phyloP scores from a whole-genome alignment of 1,140 invertebrate species.

The Drosophila parvula region DNA sequence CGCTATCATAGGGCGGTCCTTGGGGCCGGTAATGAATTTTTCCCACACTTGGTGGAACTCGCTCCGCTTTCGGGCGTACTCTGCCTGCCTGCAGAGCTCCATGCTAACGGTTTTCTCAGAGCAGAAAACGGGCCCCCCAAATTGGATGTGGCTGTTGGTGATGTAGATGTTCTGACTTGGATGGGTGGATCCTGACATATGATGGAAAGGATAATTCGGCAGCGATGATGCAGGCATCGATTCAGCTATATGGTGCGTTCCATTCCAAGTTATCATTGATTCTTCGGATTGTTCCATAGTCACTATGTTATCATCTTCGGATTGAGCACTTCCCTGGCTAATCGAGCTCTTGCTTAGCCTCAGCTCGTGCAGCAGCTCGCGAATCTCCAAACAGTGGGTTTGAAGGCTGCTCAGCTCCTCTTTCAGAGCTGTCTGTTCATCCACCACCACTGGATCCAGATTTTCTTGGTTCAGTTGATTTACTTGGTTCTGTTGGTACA shows the following conservation, averaged over 20 bases:
- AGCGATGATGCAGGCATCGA: not conserved
- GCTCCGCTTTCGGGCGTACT: conserved; percentile 15
- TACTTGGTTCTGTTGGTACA: not conserved
- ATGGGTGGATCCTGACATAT: not conserved
- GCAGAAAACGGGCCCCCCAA: conserved; percentile 41
- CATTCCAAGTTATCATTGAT: not conserved
- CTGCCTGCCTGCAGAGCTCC: conserved; percentile 9
- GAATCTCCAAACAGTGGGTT: conserved; percentile 43
- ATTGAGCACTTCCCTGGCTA: conserved; percentile 1
- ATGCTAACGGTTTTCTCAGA: conserved; percentile 21
- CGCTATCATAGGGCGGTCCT: conserved; percentile 35
- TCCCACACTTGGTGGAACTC: conserved; percentile 58
- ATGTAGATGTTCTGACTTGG: conserved; percentile 39
- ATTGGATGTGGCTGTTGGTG: conserved; percentile 58
- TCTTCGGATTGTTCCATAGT: not conserved
- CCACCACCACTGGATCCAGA: not conserved
- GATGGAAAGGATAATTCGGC: too few species aligned
- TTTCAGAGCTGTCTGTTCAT: conserved; percentile 25
- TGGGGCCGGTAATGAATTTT: conserved; percentile 38
- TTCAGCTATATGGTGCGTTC: not conserved
- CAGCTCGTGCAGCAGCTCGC: conserved; percentile 51
- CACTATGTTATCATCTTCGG: not conserved
- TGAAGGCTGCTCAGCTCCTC: conserved; percentile 50
- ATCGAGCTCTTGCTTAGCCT: conserved; percentile 16
- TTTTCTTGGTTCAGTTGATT: not conserved